Percentiles rank a stretch among this genome's conserved stretches.
phyloP scores from a whole-genome alignment of 2,888 invertebrate species.

The Elegia similella region DNA sequence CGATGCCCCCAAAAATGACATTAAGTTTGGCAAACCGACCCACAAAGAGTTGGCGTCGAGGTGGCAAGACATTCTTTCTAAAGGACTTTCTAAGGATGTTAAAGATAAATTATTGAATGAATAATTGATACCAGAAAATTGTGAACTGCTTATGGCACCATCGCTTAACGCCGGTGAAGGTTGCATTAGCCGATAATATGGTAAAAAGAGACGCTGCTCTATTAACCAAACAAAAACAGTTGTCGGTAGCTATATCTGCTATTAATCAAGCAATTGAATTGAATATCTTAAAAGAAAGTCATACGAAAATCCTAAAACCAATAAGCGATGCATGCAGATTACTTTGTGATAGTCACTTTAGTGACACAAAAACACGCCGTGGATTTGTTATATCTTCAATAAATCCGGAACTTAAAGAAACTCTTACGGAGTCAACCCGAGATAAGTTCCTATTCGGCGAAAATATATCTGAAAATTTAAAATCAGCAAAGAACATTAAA shows the following conservation, averaged over 20 bases:
- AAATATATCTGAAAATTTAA: background rate
- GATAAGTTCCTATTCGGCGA: background rate
- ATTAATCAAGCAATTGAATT: slow-evolving; percentile 14
- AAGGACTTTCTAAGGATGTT: background rate
- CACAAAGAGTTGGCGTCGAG: background rate
- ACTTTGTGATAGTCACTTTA: slow-evolving; percentile 14
- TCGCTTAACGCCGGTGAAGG: background rate
- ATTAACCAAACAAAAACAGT: slow-evolving; percentile 15
- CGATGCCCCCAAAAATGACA: background rate
- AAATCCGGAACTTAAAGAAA: slow-evolving; percentile 7
- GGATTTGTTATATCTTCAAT: slow-evolving; percentile 5
- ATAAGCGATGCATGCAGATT: slow-evolving; percentile 14
- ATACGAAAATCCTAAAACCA: slow-evolving; percentile 4
- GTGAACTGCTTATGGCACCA: background rate
- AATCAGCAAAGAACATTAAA: slow-evolving; percentile 5
- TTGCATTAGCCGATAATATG: slow-evolving; percentile 2
- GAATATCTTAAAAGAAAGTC: background rate
- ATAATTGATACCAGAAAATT: background rate
- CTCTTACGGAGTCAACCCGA: background rate
- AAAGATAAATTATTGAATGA: background rate
- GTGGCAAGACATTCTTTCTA: background rate
- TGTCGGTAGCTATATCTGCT: slow-evolving; percentile 15
- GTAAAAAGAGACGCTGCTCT: slow-evolving; percentile 16
- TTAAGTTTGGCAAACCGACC: background rate
- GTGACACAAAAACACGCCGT: slow-evolving; percentile 13